These are phyloP conservation scores for Lagodon rhomboides DNA, from an alignment of 2,797 vertebrate genomes.

Conservation along the genomic window DNA sequence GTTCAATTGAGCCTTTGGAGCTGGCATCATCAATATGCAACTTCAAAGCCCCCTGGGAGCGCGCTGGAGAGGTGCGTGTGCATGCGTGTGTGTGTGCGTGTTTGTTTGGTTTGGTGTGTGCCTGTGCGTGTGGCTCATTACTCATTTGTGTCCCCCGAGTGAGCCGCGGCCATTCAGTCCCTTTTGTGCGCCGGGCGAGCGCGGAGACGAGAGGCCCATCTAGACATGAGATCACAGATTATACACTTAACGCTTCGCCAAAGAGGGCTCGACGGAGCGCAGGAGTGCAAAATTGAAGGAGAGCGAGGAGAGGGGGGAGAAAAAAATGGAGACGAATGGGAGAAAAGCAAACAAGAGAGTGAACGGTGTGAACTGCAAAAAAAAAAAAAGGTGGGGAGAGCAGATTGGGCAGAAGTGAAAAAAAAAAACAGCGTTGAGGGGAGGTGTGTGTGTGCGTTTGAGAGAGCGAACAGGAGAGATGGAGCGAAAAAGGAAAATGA, in stretches of 20 bases:
- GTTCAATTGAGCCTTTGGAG: conserved; percentile 72
- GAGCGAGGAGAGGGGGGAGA: neutral
- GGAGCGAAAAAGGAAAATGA: conserved; percentile 55
- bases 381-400: neutral
- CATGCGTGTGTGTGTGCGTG: conserved; percentile 32
- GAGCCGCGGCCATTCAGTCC: conserved; percentile 80
- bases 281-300: conserved; percentile 66
- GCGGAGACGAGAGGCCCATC: conserved; percentile 81
- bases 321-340: conserved; percentile 30
- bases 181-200: conserved; percentile 79
- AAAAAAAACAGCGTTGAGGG: conserved; percentile 26
- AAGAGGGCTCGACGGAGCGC: conserved; percentile 66
- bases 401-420: conserved; percentile 21
- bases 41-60: conserved; percentile 78
- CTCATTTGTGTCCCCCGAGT: conserved; percentile 79
- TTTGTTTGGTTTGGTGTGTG: conserved; percentile 50
- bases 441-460: conserved; percentile 22
- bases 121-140: conserved; percentile 73
- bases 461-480: conserved; percentile 29
- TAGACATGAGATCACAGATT: conserved; percentile 87
- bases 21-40: conserved; percentile 76
- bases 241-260: conserved; percentile 83
- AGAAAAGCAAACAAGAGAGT: conserved; percentile 66
- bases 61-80: conserved; percentile 52
- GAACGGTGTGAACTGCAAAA: conserved; percentile 33